phyloP scores from a whole-genome alignment of 2,113 vertebrate genomes.

The Saccopteryx leptura region DNA sequence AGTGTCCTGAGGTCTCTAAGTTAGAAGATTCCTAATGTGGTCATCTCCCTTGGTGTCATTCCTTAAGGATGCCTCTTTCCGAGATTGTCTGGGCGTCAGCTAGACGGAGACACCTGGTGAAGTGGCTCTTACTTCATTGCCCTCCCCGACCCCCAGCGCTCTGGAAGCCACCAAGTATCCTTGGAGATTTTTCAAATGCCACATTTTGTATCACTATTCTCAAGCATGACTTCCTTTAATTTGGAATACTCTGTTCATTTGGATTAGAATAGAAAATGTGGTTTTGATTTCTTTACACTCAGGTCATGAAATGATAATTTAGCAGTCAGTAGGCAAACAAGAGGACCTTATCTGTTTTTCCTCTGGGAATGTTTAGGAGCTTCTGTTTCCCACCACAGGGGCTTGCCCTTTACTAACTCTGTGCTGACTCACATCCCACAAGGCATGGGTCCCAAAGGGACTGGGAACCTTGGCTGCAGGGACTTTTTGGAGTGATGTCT shows the following conservation, averaged over 20 bases:
- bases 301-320: slow-evolving; percentile 50
- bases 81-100: background rate
- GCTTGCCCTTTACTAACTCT: background rate
- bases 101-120: background rate
- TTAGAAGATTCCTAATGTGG: background rate
- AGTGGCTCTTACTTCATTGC: background rate
- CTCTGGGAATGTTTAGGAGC: background rate
- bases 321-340: background rate
- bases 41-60: background rate
- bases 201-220: background rate
- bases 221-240: slow-evolving; percentile 1
- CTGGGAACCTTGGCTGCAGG: background rate
- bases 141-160: background rate
- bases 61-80: background rate
- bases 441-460: background rate
- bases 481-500: background rate
- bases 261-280: slow-evolving; percentile 15
- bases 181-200: background rate
- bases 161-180: background rate
- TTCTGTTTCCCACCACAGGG: background rate
- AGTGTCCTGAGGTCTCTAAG: background rate
- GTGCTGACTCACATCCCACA: background rate
- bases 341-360: background rate
- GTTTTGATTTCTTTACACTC: slow-evolving; percentile 38
- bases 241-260: background rate